Base-by-base conservation (phyloP, 2,113 vertebrate genomes). In the Gulo gulo region DNA sequence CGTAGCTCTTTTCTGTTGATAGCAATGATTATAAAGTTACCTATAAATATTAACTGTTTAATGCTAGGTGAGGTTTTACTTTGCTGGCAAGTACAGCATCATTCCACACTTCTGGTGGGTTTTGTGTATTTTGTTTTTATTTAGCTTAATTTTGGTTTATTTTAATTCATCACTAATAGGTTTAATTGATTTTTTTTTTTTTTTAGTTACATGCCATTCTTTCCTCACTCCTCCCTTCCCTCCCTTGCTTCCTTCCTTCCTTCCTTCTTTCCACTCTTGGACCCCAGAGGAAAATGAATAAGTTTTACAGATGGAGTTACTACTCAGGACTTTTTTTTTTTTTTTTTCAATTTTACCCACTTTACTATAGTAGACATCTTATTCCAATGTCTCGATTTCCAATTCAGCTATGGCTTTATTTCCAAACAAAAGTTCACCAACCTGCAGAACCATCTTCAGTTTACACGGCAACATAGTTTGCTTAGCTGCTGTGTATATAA, bases 41-140 rank as follows among this genome's bases (percentile, higher is more conserved):
- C 94, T 98, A 97, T 98, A 98, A 98, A 98, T 98, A 97, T 98
- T 98, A 98, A 98, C 98, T 98, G 50, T 98, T 98, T 97, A 94
- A 87, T 93, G 96, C 73, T 95, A 95, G 96, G 95, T 95, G 79
- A 95, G 36, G 97, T 97, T 98, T 98, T 79, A 83, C 86, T 96
- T 95, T 39, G 45, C 16, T 31, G 57, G 13, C 52, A 88, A 78
- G 26, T 29, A 39, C 34, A 36, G 26, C 80, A 55, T n/a, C 34
- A 74, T 24, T 91, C 1, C 14, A 34, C 31, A 16, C 39, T 88
- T 73, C 11, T 74, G 39, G 47, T 8, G 3, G 1, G 4, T 74
- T 74, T 24, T 36, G 29, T 42, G 24, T 6, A 31, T 52, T 73
- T 79, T 90, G 23, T 36, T 74, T 91, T 76, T 42, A 83, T 29